Conservation (phyloP, 2,113 vertebrate species). For the Cinclus mexicanus region DNA sequence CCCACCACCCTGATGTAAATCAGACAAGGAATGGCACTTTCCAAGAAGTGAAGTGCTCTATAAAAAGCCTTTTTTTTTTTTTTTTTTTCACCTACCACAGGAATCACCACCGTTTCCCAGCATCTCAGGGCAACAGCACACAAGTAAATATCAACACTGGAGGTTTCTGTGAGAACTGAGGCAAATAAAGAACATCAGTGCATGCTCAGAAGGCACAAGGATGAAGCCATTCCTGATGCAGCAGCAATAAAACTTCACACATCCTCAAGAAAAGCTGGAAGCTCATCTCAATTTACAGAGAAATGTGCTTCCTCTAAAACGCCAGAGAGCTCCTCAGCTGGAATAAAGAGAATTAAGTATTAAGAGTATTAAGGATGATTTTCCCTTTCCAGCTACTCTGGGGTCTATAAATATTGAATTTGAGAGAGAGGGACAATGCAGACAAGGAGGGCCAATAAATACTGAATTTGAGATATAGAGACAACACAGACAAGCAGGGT, state of each 20-base stretch:
- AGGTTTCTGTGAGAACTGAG: not conserved
- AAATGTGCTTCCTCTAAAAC: not conserved
- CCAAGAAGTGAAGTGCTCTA: not conserved
- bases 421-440: accelerated
- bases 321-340: not conserved
- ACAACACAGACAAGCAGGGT: too few relatives aligned
- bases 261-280: not conserved
- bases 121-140: not conserved
- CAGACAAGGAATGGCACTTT: not conserved
- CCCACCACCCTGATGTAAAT: not conserved
- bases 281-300: not conserved
- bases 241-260: not conserved
- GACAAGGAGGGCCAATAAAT: too few relatives aligned
- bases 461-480: too few relatives aligned
- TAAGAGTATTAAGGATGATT: not conserved
- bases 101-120: not conserved
- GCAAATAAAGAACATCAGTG: not conserved
- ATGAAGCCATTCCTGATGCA: not conserved
- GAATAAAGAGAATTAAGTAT: not conserved
- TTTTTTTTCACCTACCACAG: not conserved
- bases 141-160: not conserved
- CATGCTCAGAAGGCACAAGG: not conserved
- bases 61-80: not conserved
- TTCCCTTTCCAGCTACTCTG: not conserved
- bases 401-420: not conserved